Conservation (phyloP, 2,113 vertebrate genomes). For the human region DNA sequence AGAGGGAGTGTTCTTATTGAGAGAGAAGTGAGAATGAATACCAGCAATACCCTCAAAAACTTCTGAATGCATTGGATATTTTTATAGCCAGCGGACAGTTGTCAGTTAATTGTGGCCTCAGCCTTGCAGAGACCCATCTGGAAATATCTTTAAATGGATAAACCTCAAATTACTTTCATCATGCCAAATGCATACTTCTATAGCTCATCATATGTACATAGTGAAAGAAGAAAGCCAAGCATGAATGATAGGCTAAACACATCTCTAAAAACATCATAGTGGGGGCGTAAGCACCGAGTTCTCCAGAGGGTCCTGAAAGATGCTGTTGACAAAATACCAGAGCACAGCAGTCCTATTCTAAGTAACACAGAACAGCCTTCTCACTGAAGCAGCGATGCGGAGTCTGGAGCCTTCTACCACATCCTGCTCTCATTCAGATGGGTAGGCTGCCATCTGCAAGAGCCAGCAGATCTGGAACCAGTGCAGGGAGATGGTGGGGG, state of each 20-base stretch:
- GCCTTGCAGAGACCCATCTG: neutral
- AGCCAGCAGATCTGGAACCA: neutral
- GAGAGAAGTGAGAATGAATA: neutral
- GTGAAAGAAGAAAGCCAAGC: neutral
- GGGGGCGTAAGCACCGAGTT: neutral
- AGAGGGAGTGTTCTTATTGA: neutral
- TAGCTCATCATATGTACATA: no score
- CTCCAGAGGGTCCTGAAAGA: neutral
- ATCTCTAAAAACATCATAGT: neutral
- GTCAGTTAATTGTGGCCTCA: neutral
- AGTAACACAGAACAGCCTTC: neutral
- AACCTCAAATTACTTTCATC: neutral
- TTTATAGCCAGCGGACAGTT: neutral
- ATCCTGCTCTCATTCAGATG: no score
- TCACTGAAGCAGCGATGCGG: neutral
- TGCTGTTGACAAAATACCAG: neutral
- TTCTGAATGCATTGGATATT: neutral
- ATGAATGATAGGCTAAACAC: neutral
- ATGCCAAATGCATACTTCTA: neutral
- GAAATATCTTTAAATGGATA: neutral
- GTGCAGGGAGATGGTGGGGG: neutral
- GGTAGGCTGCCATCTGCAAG: neutral
- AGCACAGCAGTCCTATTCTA: neutral
- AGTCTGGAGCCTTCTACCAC: neutral
- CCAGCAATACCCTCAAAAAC: neutral